phyloP scores from a whole-genome alignment of 2,888 invertebrate species.

The Phrixothrix hirtus region DNA sequence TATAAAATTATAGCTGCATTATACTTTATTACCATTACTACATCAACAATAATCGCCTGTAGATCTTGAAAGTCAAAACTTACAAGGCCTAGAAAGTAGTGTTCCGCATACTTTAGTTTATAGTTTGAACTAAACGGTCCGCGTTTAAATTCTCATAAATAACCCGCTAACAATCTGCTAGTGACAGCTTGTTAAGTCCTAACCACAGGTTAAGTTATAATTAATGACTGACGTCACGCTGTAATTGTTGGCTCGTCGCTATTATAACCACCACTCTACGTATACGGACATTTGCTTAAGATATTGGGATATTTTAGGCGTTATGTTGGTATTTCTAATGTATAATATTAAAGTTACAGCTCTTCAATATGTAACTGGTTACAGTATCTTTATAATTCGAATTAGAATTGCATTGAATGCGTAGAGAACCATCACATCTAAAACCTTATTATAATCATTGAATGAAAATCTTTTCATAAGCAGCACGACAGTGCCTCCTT shows the following conservation, averaged over 20 bases:
- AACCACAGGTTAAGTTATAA: conserved; percentile 61
- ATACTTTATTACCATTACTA: conserved; percentile 6
- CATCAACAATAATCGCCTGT: conserved; percentile 4
- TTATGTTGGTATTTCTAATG: conserved; percentile 34
- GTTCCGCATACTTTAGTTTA: conserved; percentile 30
- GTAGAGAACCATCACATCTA: too few species aligned
- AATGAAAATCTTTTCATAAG: too few species aligned
- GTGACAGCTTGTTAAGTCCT: conserved; percentile 60
- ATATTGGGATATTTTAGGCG: conserved; percentile 53
- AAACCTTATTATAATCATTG: too few species aligned
- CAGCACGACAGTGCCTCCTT: not conserved
- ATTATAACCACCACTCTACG: conserved; percentile 47
- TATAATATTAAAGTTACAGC: conserved; percentile 1
- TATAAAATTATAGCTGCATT: conserved; percentile 14
- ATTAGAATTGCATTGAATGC: too few species aligned
- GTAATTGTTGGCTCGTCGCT: conserved; percentile 57
- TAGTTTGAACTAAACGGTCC: conserved; percentile 45
- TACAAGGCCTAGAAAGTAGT: conserved; percentile 4
- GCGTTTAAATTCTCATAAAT: conserved; percentile 60
- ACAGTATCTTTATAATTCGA: too few species aligned
- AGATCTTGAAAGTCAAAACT: conserved; percentile 2
- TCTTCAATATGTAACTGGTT: too few species aligned
- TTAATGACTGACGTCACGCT: conserved; percentile 58
- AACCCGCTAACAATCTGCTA: conserved; percentile 59
- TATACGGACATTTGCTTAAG: conserved; percentile 52